Evolutionary conservation across 2,888 invertebrate species (phyloP).

Genomic region (Dichetophora obliterata): DNA sequence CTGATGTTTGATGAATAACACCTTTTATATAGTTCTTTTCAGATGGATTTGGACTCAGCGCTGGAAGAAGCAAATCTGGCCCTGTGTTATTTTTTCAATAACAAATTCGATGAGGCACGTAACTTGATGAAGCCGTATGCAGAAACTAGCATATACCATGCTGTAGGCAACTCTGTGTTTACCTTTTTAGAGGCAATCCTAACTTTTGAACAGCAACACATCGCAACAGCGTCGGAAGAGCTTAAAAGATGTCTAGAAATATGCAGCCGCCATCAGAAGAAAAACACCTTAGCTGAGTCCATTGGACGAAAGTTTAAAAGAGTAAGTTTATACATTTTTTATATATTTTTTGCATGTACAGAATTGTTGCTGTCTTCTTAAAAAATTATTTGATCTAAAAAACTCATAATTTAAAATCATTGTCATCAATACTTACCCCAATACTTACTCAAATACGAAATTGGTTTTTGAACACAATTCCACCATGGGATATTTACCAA

Average conservation of each 20-base stretch:
- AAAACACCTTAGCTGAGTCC: conserved; percentile 79
- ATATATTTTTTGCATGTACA: no score
- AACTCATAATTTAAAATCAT: no score
- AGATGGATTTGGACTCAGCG: conserved; percentile 69
- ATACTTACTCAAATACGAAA: no score
- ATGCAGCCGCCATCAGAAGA: conserved; percentile 74
- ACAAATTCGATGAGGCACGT: conserved; percentile 86
- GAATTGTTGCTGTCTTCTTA: no score
- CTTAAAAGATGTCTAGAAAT: conserved; percentile 84
- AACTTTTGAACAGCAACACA: conserved; percentile 88
- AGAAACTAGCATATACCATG: conserved; percentile 89
- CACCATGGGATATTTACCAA: no score
- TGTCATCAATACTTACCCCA: no score
- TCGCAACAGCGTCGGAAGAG: conserved; percentile 80
- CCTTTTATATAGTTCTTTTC: conserved; percentile 5
- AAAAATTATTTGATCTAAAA: no score
- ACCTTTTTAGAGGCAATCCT: conserved; percentile 92
- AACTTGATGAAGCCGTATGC: conserved; percentile 85
- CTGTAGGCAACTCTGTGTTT: conserved; percentile 89
- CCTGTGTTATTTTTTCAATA: conserved; percentile 92
- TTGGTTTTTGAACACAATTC: no score
- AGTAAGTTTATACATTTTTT: conserved; percentile 53
- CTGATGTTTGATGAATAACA: no score
- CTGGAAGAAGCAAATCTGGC: conserved; percentile 84
- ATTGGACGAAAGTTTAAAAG: conserved; percentile 84